phyloP scores from a whole-genome alignment of 2,797 vertebrate species.

The Sparus aurata region DNA sequence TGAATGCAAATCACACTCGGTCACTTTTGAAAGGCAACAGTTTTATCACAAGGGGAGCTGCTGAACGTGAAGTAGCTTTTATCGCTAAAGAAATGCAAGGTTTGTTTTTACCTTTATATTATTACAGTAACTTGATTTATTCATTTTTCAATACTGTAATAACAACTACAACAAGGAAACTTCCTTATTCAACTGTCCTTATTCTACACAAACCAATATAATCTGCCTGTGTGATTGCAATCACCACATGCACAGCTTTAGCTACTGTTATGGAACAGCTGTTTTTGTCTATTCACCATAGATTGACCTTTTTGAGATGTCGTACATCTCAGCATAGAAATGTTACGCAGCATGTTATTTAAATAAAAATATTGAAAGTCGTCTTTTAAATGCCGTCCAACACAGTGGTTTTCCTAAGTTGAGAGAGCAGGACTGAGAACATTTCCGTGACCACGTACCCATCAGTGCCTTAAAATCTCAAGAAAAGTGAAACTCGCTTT shows the following conservation, averaged over 20 bases:
- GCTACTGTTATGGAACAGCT: not conserved
- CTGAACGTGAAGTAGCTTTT: not conserved
- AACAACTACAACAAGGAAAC: not conserved
- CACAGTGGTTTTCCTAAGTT: not conserved
- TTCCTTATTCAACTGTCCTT: not conserved
- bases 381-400: slow-evolving; percentile 13
- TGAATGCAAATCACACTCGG: slow-evolving; percentile 1
- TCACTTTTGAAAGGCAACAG: not conserved
- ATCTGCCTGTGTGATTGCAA: not conserved
- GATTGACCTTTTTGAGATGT: slow-evolving; percentile 7
- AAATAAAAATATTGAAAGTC: not conserved
- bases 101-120: too few species aligned
- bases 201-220: not conserved
- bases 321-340: not conserved
- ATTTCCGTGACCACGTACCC: not conserved
- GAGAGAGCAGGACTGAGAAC: not conserved
- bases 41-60: not conserved
- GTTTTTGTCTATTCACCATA: not conserved
- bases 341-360: slow-evolving; percentile 1
- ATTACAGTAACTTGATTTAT: too few species aligned
- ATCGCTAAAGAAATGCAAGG: too few species aligned
- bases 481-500: slow-evolving; percentile 42
- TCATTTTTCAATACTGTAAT: not conserved
- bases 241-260: not conserved
- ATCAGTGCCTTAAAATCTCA: slow-evolving; percentile 22